Percentiles rank a stretch among this genome's conserved stretches.
Conservation (phyloP, 2,888 invertebrate genomes). For the Amiota communis region DNA sequence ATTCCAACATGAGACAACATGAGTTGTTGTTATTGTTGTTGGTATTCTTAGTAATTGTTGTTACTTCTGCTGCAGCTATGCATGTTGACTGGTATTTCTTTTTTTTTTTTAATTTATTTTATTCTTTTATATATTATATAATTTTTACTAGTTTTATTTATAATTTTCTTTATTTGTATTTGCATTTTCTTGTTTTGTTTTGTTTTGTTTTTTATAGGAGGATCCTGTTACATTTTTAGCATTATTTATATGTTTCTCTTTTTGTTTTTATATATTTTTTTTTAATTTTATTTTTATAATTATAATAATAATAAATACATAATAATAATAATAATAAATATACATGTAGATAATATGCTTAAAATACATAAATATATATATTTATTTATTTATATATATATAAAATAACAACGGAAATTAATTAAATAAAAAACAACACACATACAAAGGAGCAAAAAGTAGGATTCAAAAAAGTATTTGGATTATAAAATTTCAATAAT, state of each 20-base stretch:
- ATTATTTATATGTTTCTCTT: constrained; percentile 39
- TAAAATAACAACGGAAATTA: constrained; percentile 47
- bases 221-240: constrained; percentile 57
- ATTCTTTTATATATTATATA: constrained; percentile 46
- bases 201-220: constrained; percentile 60
- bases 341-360: constrained; percentile 69
- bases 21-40: constrained; percentile 40
- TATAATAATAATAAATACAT: constrained; percentile 65
- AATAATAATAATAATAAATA: constrained; percentile 57
- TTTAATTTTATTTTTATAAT: constrained; percentile 59
- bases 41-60: constrained; percentile 42
- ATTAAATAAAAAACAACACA: constrained; percentile 64
- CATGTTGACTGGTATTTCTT: constrained; percentile 31
- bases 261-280: too few relatives aligned
- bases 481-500: neutral
- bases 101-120: constrained; percentile 45
- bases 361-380: constrained; percentile 53
- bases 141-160: constrained; percentile 51
- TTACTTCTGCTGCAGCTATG: constrained; percentile 50
- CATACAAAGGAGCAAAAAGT: constrained; percentile 63
- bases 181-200: constrained; percentile 29
- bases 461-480: constrained; percentile 51
- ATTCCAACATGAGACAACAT: constrained; percentile 61
- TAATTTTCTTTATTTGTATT: neutral
- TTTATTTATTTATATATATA: constrained; percentile 61